Percentiles rank a stretch among this genome's conserved stretches.
phyloP scores from a whole-genome alignment of 2,797 vertebrate species.

The Coregonus suidteri region DNA sequence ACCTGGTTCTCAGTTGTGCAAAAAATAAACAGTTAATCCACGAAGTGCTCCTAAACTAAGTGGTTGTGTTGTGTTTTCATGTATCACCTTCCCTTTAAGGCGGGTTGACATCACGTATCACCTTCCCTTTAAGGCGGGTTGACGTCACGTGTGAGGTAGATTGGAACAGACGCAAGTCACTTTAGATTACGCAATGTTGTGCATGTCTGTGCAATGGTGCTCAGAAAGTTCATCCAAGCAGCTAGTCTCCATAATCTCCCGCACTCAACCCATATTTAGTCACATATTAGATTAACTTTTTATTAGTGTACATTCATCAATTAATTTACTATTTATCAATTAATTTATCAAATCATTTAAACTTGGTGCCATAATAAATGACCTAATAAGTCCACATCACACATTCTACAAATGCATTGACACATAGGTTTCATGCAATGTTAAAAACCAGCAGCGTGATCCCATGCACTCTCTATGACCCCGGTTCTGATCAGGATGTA shows the following conservation, averaged over 20 bases:
- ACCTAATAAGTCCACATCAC: too few relatives aligned
- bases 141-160: background rate
- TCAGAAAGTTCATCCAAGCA: background rate
- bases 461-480: background rate
- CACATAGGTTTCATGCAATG: background rate
- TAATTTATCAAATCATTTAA: too few relatives aligned
- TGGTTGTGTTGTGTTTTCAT: background rate
- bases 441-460: background rate
- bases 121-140: too few relatives aligned
- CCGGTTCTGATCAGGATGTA: background rate
- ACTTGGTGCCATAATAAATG: background rate
- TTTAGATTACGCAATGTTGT: background rate
- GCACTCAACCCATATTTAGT: background rate
- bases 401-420: background rate
- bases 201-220: background rate
- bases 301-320: background rate
- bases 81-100: too few relatives aligned
- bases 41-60: background rate
- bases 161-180: background rate
- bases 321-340: background rate
- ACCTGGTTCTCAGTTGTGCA: slow-evolving; percentile 18
- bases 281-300: background rate
- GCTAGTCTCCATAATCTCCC: background rate
- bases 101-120: too few relatives aligned
- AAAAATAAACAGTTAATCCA: slow-evolving; percentile 9